Base-by-base conservation (phyloP, 2,797 vertebrate species). In the Poecilia velifera region DNA sequence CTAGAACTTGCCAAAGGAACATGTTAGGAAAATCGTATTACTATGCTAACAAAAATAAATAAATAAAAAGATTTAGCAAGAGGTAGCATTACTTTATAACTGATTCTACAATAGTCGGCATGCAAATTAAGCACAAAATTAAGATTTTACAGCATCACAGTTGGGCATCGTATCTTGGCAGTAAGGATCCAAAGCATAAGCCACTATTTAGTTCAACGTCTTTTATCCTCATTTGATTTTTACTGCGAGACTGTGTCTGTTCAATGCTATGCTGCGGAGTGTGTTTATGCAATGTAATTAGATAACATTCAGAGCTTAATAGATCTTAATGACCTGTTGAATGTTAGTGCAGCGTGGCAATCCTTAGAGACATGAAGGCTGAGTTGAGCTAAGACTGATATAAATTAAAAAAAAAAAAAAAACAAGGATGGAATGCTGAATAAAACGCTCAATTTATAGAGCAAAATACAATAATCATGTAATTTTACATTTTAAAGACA, bases 241-340 rank as follows among this genome's bases (percentile, higher is more conserved):
- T 31, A 28, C 28, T 28, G 20, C 41, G 14, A 85, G 47, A 45
- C 20, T 14, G 31, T 57, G 76, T 87, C 76, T 77, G 76, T 93
- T 91, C 87, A 82, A 87, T 84, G 87, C 81, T 87, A 86, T 70
- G 72, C 75, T 79, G 81, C 74, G 86, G 87, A 82, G 78, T 74
- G 78, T 84, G 80, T 86, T 84, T 86, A 84, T 86, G 85, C 89
- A 89, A 94, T 90, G 90, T 88, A 93, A 93, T 94, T 93, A 93
- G 76, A 31, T 83, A 77, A 85, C 86, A 85, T 88, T 92, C 86
- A 89, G 90, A 76, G 82, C 82, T 84, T 94, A 93, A 94, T 94
- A 92, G 94, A 91, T 82, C 89, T 86, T 93, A 90, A 94, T 93
- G 93, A 94, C 89, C 90, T 92, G 92, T 94, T 94, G 90, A 91